Evolutionary conservation across 1,140 invertebrate species (phyloP).

Genomic region (Dendroctonus ponderosae): DNA sequence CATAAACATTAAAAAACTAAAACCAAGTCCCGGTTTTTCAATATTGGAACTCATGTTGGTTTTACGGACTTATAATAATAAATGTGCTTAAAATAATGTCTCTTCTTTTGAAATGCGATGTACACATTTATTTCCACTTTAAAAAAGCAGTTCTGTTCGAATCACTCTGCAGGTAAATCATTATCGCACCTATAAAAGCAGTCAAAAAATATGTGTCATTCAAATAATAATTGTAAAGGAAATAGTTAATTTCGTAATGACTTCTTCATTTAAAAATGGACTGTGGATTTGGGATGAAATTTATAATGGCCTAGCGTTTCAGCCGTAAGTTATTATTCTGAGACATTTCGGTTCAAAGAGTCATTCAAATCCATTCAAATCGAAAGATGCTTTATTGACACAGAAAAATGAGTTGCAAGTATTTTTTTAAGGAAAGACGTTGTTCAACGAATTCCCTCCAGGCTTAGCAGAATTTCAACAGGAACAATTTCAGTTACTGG

Average conservation of each 20-base stretch:
- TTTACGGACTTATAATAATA: too few relatives aligned
- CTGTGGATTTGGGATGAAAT: slow-evolving; percentile 31
- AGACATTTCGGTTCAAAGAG: background rate
- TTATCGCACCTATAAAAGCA: too few relatives aligned
- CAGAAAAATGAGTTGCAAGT: background rate
- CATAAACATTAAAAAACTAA: too few relatives aligned
- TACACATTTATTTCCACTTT: too few relatives aligned
- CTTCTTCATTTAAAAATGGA: slow-evolving; percentile 20
- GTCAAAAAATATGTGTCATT: too few relatives aligned
- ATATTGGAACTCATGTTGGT: too few relatives aligned
- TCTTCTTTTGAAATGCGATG: too few relatives aligned
- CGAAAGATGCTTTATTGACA: background rate
- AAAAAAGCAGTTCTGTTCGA: too few relatives aligned
- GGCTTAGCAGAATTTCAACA: slow-evolving; percentile 3
- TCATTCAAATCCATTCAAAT: too few relatives aligned
- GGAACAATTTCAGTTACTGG: slow-evolving; percentile 9
- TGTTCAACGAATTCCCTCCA: slow-evolving; percentile 6
- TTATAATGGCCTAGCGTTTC: slow-evolving; percentile 21
- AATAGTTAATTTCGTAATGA: background rate
- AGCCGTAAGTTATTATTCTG: slow-evolving; percentile 17
- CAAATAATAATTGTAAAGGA: background rate
- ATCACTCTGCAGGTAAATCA: too few relatives aligned
- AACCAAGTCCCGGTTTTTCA: too few relatives aligned
- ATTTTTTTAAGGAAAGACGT: slow-evolving; percentile 22
- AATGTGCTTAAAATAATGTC: too few relatives aligned